phyloP scores from a whole-genome alignment of 2,888 invertebrate genomes.

The Spisula solida region DNA sequence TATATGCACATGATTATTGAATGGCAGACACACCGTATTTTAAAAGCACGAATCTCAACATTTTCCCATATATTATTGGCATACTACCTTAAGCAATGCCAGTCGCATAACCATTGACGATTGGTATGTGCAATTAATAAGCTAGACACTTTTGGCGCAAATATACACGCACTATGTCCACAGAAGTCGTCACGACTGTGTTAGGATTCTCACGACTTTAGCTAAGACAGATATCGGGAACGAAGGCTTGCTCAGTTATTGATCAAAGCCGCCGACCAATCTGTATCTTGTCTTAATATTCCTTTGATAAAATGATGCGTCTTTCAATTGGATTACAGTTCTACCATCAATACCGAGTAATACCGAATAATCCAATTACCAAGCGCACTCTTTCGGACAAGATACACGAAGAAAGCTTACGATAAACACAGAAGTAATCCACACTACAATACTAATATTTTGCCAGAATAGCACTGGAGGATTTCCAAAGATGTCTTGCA shows the following conservation, averaged over 20 bases:
- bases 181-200: background rate
- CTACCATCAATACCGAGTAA: slow-evolving; percentile 29
- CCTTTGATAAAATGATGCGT: slow-evolving; percentile 42
- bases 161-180: background rate
- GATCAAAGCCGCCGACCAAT: slow-evolving; percentile 44
- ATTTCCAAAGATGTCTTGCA: too few relatives aligned
- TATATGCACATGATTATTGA: too few relatives aligned
- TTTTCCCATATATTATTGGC: too few relatives aligned
- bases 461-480: background rate
- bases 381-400: slow-evolving; percentile 47
- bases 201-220: slow-evolving; percentile 7
- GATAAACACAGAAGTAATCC: slow-evolving; percentile 53
- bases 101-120: too few relatives aligned
- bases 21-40: too few relatives aligned
- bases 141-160: background rate
- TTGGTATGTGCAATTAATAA: background rate
- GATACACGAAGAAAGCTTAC: slow-evolving; percentile 27
- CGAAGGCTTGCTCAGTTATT: slow-evolving; percentile 21
- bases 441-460: slow-evolving; percentile 29
- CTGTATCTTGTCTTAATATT: slow-evolving; percentile 9
- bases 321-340: slow-evolving; percentile 46
- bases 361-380: slow-evolving; percentile 48
- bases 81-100: too few relatives aligned
- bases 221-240: slow-evolving; percentile 5
- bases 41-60: too few relatives aligned